Percentiles rank a stretch among this genome's conserved stretches.
Evolutionary conservation across 2,888 invertebrate genomes (phyloP).

Genomic region (Pachydiplax longipennis): DNA sequence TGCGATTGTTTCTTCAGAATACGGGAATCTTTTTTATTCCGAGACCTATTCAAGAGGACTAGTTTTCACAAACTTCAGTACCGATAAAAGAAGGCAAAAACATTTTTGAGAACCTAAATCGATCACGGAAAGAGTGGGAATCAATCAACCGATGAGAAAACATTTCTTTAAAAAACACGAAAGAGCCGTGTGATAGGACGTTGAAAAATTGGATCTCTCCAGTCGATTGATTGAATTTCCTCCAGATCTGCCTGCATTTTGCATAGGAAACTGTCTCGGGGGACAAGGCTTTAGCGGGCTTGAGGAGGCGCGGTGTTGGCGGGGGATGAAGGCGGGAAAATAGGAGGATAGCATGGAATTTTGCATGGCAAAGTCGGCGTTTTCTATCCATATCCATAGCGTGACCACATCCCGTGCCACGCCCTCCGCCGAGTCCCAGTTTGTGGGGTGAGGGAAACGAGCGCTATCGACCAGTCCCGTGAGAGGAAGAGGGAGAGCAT

Average conservation of each 20-base stretch:
- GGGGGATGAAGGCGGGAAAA: not conserved
- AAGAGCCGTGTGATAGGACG: not conserved
- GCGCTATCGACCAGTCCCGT: slow-evolving; percentile 24
- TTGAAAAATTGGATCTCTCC: not conserved
- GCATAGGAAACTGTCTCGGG: not conserved
- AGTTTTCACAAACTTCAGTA: too few species aligned
- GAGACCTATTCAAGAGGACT: too few species aligned
- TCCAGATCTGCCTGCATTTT: not conserved
- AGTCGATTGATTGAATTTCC: not conserved
- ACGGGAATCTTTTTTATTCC: too few species aligned
- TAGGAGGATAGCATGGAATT: not conserved
- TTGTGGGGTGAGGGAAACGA: not conserved
- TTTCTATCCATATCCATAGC: slow-evolving; percentile 13
- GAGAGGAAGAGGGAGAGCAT: not conserved
- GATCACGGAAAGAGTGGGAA: too few species aligned
- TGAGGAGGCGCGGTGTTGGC: not conserved
- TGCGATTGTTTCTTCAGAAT: too few species aligned
- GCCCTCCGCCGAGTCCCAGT: not conserved
- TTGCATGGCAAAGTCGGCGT: not conserved
- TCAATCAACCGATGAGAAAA: too few species aligned
- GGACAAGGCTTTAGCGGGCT: not conserved
- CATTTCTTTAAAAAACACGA: too few species aligned
- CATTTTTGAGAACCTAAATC: too few species aligned
- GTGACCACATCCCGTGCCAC: slow-evolving; percentile 29
- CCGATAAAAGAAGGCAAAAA: too few species aligned